Conservation (phyloP, 2,797 vertebrate genomes). For the Arctocebus calabarensis region DNA sequence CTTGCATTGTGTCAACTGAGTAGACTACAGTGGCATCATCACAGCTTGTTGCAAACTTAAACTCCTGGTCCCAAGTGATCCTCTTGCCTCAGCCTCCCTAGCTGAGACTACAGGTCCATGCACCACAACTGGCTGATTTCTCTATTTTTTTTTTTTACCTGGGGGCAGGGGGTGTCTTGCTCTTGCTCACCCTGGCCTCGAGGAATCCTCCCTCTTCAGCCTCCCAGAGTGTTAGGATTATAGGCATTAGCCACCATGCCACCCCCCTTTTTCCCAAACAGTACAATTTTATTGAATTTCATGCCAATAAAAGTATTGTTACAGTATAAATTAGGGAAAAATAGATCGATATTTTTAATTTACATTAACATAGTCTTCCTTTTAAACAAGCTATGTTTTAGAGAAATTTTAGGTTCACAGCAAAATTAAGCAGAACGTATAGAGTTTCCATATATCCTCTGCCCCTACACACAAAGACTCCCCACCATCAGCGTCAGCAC, state of each 20-base stretch:
- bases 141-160: neutral
- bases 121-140: neutral
- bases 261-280: neutral
- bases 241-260: neutral
- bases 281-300: neutral
- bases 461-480: neutral
- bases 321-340: neutral
- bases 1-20: neutral
- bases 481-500: neutral
- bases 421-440: neutral
- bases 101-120: neutral
- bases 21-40: neutral
- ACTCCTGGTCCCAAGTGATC: neutral
- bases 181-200: neutral
- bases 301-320: neutral
- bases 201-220: neutral
- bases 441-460: neutral
- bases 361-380: neutral
- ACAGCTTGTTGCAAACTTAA: neutral
- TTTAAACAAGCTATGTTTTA: conserved; percentile 15
- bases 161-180: neutral
- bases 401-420: neutral
- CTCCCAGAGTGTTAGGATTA: neutral
- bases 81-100: neutral
- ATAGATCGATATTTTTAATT: neutral